A percentile compares a stretch with the other conserved stretches of the same genome.
phyloP scores from a whole-genome alignment of 2,113 vertebrate species.

The Apaloderma vittatum region DNA sequence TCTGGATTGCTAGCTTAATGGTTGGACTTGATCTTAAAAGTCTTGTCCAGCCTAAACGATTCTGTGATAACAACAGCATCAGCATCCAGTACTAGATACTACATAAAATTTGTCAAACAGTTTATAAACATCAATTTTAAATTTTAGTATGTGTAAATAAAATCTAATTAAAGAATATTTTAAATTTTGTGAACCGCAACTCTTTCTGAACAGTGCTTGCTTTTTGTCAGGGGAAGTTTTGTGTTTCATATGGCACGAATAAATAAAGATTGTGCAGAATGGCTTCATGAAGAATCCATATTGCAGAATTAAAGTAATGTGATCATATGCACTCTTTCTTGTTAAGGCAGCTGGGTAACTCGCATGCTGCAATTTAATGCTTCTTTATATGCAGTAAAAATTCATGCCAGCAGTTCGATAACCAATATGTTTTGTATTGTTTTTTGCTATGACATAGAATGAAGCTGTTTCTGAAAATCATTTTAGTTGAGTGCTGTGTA shows the following conservation, averaged over 20 bases:
- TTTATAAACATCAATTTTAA: not conserved
- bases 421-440: conserved; percentile 8
- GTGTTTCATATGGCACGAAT: not conserved
- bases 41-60: too few species aligned
- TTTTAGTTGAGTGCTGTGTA: not conserved
- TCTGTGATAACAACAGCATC: not conserved
- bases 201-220: not conserved
- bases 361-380: not conserved
- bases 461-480: not conserved
- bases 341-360: conserved; percentile 16
- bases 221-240: not conserved
- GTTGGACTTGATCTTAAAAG: too few species aligned
- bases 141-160: not conserved
- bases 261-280: not conserved
- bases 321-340: not conserved
- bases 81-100: not conserved
- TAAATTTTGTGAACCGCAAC: not conserved
- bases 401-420: not conserved
- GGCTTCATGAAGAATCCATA: not conserved
- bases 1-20: too few species aligned
- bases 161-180: not conserved
- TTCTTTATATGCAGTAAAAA: conserved; percentile 30
- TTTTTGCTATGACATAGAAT: conserved; percentile 11
- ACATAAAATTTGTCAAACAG: not conserved
- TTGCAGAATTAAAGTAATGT: not conserved